Conservation (phyloP, 2,113 vertebrate species). For the Caracal caracal region DNA sequence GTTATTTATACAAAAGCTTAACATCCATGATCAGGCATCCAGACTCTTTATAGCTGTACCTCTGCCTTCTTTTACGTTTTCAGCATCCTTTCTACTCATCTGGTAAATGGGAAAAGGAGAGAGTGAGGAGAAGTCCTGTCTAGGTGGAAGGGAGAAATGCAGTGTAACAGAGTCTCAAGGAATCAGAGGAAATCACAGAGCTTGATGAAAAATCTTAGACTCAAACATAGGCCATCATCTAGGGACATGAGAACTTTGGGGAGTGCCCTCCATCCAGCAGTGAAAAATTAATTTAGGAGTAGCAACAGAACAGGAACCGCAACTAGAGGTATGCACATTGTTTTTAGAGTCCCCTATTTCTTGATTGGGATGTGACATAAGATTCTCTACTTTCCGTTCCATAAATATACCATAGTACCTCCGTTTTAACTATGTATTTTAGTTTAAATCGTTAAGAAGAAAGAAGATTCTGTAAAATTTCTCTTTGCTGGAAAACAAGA, state of each 20-base stretch:
- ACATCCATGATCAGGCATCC: not conserved
- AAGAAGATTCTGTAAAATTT: constrained; percentile 62
- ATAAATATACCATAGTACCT: constrained; percentile 25
- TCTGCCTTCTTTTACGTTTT: not conserved
- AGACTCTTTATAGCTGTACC: not conserved
- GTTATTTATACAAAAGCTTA: not conserved
- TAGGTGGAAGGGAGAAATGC: not conserved
- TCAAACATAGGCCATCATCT: not conserved
- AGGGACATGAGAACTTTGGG: not conserved
- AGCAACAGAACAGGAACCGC: not conserved
- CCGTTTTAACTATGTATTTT: constrained; percentile 47
- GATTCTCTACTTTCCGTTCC: not conserved
- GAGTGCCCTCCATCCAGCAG: not conserved
- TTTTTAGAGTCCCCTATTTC: not conserved
- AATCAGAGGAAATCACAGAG: not conserved
- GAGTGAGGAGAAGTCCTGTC: not conserved
- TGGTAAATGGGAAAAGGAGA: not conserved
- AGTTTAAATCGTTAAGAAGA: constrained; percentile 58
- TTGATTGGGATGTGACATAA: not conserved
- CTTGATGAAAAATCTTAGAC: not conserved
- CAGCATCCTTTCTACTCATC: not conserved
- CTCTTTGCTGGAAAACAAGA: constrained; percentile 66
- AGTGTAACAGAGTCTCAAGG: not conserved
- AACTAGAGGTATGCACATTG: not conserved
- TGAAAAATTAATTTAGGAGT: not conserved